A percentile compares a stretch with the other conserved stretches of the same genome.
Evolutionary conservation across 92 coral and sea anemone genomes (phyloP).

Genomic region (Ricordea florida): DNA sequence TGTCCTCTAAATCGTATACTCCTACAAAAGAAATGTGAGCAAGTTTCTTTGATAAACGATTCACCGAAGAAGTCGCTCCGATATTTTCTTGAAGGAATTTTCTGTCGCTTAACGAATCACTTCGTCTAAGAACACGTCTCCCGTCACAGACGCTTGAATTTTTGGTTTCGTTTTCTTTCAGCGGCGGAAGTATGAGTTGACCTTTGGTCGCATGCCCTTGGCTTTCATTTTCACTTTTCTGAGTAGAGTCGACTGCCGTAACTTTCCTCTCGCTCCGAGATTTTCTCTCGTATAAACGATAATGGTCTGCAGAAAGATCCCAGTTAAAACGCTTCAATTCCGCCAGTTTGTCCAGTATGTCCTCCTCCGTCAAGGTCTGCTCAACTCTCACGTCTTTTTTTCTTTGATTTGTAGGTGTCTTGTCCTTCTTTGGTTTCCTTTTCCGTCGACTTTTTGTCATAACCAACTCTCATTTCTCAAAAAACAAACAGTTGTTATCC

Average conservation of each 20-base stretch:
- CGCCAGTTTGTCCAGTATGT: background rate
- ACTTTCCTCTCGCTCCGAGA: background rate
- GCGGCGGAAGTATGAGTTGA: constrained; percentile 2
- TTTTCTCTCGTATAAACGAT: constrained; percentile 23
- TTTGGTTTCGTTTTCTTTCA: background rate
- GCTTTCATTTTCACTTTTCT: background rate
- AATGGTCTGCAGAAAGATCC: constrained; percentile 15
- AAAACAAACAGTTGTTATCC: too few species aligned
- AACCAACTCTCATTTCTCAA: too few species aligned
- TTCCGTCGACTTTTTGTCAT: constrained; percentile 13
- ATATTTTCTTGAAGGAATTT: background rate
- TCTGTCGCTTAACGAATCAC: background rate
- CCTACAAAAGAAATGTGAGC: constrained; percentile 53
- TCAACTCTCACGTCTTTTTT: too few species aligned
- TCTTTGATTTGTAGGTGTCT: background rate
- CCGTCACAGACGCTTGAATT: background rate
- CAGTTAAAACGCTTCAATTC: too few species aligned
- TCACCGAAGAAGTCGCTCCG: background rate
- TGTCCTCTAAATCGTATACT: constrained; percentile 64
- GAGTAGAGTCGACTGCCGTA: background rate
- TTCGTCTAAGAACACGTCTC: background rate
- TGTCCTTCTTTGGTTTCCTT: background rate
- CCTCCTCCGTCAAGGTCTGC: background rate
- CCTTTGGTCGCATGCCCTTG: background rate
- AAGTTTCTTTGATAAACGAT: constrained; percentile 8